These are phyloP conservation scores for Drosophila baimaii DNA, from an alignment of 1,140 invertebrate genomes.

Conservation along the genomic window DNA sequence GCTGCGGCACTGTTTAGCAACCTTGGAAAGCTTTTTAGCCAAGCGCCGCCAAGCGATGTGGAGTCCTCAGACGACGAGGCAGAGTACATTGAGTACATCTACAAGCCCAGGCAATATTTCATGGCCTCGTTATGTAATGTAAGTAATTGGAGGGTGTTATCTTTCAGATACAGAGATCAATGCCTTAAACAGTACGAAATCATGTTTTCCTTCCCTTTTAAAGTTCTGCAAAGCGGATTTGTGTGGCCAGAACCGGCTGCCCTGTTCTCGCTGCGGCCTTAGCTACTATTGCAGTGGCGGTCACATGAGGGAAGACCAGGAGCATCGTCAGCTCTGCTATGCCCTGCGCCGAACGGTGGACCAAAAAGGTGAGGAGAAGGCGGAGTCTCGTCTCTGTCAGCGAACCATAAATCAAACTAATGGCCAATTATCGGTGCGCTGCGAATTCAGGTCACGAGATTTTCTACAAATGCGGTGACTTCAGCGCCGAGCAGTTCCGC, in stretches of 20 bases:
- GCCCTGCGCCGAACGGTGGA: constrained; percentile 73
- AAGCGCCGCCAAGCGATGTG: constrained; percentile 65
- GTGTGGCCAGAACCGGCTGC: constrained; percentile 38
- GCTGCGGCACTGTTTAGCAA: constrained; percentile 63
- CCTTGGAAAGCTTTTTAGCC: constrained; percentile 71
- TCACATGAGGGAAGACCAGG: constrained; percentile 84
- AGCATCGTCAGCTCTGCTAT: constrained; percentile 85
- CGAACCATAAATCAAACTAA: constrained; percentile 35
- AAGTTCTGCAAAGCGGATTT: constrained; percentile 73
- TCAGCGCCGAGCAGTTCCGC: constrained; percentile 86
- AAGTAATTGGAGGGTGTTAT: constrained; percentile 36
- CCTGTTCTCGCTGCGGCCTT: constrained; percentile 85
- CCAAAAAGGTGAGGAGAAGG: constrained; percentile 53
- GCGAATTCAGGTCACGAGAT: constrained; percentile 80
- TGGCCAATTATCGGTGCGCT: constrained; percentile 10
- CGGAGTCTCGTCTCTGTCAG: background rate
- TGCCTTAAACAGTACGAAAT: too few relatives aligned
- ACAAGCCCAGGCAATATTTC: constrained; percentile 78
- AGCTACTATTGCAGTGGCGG: constrained; percentile 85
- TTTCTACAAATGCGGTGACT: constrained; percentile 85
- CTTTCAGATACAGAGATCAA: background rate
- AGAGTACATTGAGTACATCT: constrained; percentile 83
- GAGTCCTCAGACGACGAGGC: constrained; percentile 77
- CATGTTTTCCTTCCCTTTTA: too few relatives aligned
- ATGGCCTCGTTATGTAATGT: constrained; percentile 79